These are phyloP conservation scores for Steatocranus sp. DNA, from an alignment of 2,797 vertebrate genomes.

Conservation along the genomic window DNA sequence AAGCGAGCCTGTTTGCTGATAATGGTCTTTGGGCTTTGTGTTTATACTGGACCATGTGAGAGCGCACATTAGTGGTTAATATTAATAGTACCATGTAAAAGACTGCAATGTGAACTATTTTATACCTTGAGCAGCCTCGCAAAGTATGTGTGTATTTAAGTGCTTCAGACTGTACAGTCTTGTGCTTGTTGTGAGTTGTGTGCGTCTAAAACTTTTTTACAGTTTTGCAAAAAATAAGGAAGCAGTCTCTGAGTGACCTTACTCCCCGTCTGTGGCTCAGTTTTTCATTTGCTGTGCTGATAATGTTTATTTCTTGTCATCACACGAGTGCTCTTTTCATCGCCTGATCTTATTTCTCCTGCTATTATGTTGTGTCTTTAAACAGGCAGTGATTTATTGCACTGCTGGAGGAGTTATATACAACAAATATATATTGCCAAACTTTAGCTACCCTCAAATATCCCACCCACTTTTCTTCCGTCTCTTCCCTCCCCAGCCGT, in stretches of 20 bases:
- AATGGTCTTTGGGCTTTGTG: constrained; percentile 36
- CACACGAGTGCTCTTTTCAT: not conserved
- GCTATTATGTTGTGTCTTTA: not conserved
- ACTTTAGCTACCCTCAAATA: not conserved
- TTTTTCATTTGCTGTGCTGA: not conserved
- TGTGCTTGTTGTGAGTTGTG: not conserved
- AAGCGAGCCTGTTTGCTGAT: constrained; percentile 13
- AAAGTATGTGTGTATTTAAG: not conserved
- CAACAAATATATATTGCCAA: not conserved
- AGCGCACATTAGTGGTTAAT: constrained; percentile 36
- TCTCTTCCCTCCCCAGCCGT: not conserved
- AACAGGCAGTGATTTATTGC: not conserved
- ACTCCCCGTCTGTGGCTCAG: not conserved
- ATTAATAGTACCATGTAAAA: constrained; percentile 12
- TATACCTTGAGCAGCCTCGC: not conserved
- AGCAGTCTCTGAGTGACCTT: not conserved
- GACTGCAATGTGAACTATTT: constrained; percentile 7
- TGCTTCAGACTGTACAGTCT: not conserved
- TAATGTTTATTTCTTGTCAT: not conserved
- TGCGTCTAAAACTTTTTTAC: not conserved
- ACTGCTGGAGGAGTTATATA: not conserved
- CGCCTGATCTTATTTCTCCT: not conserved
- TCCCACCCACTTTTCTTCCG: not conserved
- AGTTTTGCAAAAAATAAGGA: not conserved
- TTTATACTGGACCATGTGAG: constrained; percentile 38